These are phyloP conservation scores for Lagorchestes hirsutus DNA, from an alignment of 2,797 vertebrate species.

Conservation along the genomic window DNA sequence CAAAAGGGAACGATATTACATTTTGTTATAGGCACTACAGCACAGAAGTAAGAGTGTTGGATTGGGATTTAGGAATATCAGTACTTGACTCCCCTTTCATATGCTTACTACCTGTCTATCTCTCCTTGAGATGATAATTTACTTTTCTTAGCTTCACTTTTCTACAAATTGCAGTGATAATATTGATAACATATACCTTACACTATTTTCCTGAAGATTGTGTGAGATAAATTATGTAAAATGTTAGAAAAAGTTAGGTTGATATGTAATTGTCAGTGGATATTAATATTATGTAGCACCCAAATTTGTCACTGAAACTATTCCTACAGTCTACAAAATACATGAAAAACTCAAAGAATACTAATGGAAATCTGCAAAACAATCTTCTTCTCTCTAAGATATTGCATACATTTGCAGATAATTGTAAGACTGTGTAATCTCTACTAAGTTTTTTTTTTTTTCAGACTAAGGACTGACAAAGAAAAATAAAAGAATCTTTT, in stretches of 20 bases:
- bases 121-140: not conserved
- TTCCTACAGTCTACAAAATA: not conserved
- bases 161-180: not conserved
- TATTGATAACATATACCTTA: not conserved
- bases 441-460: too few relatives aligned
- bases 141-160: not conserved
- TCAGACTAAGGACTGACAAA: too few relatives aligned
- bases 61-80: not conserved
- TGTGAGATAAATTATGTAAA: not conserved
- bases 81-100: not conserved
- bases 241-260: too few relatives aligned
- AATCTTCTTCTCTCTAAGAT: not conserved
- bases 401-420: not conserved
- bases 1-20: not conserved
- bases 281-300: not conserved
- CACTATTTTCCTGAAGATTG: not conserved
- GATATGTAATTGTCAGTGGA: too few relatives aligned
- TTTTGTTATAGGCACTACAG: not conserved
- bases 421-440: too few relatives aligned
- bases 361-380: not conserved
- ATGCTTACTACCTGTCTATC: not conserved
- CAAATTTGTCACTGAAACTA: not conserved
- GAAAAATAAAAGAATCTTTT: too few relatives aligned
- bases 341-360: not conserved
- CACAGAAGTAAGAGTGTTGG: not conserved